Evolutionary conservation across 2,797 vertebrate species (phyloP).

Genomic region (Sebastes elongatus): DNA sequence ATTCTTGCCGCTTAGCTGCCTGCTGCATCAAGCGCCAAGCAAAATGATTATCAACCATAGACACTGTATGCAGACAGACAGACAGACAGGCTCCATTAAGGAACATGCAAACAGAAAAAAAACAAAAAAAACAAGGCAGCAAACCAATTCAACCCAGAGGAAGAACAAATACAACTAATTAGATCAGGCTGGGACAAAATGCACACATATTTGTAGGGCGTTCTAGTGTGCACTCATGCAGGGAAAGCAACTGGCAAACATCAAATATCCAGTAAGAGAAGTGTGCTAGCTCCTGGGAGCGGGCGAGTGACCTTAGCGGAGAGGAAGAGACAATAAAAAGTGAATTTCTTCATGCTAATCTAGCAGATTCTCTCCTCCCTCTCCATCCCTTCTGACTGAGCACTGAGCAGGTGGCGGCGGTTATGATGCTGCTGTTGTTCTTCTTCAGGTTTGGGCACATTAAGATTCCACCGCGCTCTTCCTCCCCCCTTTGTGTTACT

Average conservation of each 20-base stretch:
- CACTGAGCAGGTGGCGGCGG: conserved; percentile 46
- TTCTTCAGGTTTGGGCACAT: conserved; percentile 40
- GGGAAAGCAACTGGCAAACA: conserved; percentile 9
- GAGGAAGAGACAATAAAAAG: conserved; percentile 17
- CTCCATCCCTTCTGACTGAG: conserved; percentile 2
- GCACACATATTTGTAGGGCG: conserved; percentile 1
- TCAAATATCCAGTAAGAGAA: conserved; percentile 31
- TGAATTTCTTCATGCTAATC: conserved; percentile 34
- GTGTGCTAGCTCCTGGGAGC: conserved; percentile 8
- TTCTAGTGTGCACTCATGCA: conserved; percentile 7
- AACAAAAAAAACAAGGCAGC: conserved; percentile 17
- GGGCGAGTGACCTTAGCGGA: conserved; percentile 29
- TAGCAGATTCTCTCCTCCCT: neutral
- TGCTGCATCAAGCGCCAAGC: conserved; percentile 35
- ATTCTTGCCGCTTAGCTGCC: conserved; percentile 63
- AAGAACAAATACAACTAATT: conserved; percentile 37
- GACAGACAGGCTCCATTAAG: conserved; percentile 42
- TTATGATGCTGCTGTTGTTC: conserved; percentile 43
- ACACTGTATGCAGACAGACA: conserved; percentile 21
- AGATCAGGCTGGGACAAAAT: conserved; percentile 34
- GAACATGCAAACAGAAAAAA: conserved; percentile 29
- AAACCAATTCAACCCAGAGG: conserved; percentile 23
- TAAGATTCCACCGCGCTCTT: conserved; percentile 43
- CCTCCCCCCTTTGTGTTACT: conserved; percentile 19
- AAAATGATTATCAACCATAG: conserved; percentile 32